Evolutionary conservation across 2,113 vertebrate genomes (phyloP).

Genomic region (Nothobranchius kuhntae): DNA sequence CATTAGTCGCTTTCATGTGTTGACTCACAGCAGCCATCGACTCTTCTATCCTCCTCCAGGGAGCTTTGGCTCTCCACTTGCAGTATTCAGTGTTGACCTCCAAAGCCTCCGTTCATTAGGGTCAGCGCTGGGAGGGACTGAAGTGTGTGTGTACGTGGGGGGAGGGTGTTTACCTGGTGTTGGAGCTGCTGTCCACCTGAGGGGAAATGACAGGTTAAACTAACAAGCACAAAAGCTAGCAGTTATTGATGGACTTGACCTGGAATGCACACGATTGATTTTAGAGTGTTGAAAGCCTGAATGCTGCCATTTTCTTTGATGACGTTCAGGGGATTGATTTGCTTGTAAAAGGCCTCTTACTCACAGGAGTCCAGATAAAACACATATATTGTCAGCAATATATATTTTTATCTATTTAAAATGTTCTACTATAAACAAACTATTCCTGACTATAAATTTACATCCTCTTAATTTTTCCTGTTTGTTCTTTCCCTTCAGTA

Average conservation of each 20-base stretch:
- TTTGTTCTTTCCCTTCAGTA: slow-evolving; percentile 18
- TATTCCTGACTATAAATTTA: neutral
- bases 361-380: neutral
- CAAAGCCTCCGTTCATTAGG: slow-evolving; percentile 55
- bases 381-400: neutral
- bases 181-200: slow-evolving; percentile 1
- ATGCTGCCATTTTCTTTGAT: neutral
- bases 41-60: neutral
- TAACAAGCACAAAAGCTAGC: slow-evolving; percentile 10
- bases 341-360: neutral
- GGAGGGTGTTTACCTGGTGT: slow-evolving; percentile 39
- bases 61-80: slow-evolving; percentile 21
- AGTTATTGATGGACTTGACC: slow-evolving; percentile 39
- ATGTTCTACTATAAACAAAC: neutral
- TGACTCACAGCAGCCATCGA: slow-evolving; percentile 40
- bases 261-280: slow-evolving; percentile 39
- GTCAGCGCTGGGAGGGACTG: slow-evolving; percentile 20
- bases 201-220: slow-evolving; percentile 29
- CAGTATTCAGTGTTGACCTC: slow-evolving; percentile 20
- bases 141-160: neutral
- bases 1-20: slow-evolving; percentile 20
- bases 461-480: slow-evolving; percentile 1
- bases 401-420: no score
- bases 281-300: slow-evolving; percentile 2
- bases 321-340: slow-evolving; percentile 2